phyloP scores from a whole-genome alignment of 2,888 invertebrate species.

The Idaea straminata region DNA sequence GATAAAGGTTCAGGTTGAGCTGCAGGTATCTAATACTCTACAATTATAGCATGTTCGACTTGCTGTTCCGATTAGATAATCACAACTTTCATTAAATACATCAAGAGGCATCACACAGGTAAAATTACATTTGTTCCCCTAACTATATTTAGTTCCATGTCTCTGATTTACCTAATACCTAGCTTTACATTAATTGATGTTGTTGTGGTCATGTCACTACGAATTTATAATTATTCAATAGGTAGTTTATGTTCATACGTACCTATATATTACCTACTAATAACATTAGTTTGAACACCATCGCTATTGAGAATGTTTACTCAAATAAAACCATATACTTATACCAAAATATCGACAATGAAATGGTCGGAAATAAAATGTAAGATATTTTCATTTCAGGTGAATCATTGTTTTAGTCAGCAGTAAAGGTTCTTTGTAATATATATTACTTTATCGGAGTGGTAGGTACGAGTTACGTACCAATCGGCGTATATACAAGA shows the following conservation, averaged over 20 bases:
- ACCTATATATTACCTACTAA: too few relatives aligned
- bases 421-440: constrained; percentile 56
- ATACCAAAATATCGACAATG: not conserved
- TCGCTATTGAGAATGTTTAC: constrained; percentile 10
- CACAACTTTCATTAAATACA: constrained; percentile 18
- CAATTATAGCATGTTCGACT: constrained; percentile 44
- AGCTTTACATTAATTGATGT: too few relatives aligned
- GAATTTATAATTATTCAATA: too few relatives aligned
- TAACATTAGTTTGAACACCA: not conserved
- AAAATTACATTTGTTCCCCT: not conserved
- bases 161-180: not conserved
- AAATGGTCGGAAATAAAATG: not conserved
- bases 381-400: constrained; percentile 27
- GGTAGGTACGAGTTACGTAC: constrained; percentile 64
- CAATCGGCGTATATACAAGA: constrained; percentile 77
- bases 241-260: too few relatives aligned
- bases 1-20: constrained; percentile 49
- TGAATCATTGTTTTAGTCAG: constrained; percentile 55
- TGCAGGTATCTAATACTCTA: constrained; percentile 38
- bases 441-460: constrained; percentile 69
- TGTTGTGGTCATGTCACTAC: too few relatives aligned
- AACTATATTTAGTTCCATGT: not conserved
- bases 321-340: constrained; percentile 33
- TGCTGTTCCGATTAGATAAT: constrained; percentile 37
- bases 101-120: constrained; percentile 10